phyloP scores from a whole-genome alignment of 2,113 vertebrate genomes.

The Benitochromis conjunctus region DNA sequence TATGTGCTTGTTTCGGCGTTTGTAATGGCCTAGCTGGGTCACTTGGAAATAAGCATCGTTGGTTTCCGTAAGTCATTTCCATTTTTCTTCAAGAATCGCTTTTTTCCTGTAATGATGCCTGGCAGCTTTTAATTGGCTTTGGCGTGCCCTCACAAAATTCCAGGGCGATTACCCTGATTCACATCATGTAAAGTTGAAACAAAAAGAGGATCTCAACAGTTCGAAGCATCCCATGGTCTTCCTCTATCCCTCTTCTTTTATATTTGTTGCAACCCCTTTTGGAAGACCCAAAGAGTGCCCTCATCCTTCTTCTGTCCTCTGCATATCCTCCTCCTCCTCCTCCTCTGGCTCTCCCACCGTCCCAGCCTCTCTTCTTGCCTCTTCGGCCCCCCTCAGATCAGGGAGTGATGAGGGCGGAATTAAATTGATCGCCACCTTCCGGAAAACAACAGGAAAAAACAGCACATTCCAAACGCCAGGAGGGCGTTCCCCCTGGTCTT shows the following conservation, averaged over 20 bases:
- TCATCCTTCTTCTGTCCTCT: constrained; percentile 25
- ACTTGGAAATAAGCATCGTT: background rate
- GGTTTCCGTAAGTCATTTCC: constrained; percentile 17
- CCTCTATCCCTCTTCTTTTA: background rate
- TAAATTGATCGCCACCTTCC: constrained; percentile 67
- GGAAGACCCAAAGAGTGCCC: background rate
- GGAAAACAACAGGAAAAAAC: constrained; percentile 68
- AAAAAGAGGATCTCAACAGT: constrained; percentile 15
- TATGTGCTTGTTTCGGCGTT: background rate
- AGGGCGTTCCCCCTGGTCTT: constrained; percentile 64
- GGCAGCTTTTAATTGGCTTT: constrained; percentile 55
- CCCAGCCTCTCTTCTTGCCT: background rate
- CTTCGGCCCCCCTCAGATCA: background rate
- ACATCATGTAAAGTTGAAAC: constrained; percentile 46
- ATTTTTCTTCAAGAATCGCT: constrained; percentile 14
- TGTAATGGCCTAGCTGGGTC: background rate
- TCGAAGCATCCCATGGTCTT: constrained; percentile 2
- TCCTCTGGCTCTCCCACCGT: background rate
- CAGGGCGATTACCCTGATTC: constrained; percentile 54
- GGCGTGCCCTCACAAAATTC: constrained; percentile 54
- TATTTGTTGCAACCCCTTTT: constrained; percentile 14
- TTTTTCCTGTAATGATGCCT: constrained; percentile 45
- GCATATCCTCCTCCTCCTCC: constrained; percentile 31
- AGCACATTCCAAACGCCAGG: constrained; percentile 62
- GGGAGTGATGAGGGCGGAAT: constrained; percentile 61